Conservation (phyloP, 2,888 invertebrate genomes). For the Phyto melanocephala region DNA sequence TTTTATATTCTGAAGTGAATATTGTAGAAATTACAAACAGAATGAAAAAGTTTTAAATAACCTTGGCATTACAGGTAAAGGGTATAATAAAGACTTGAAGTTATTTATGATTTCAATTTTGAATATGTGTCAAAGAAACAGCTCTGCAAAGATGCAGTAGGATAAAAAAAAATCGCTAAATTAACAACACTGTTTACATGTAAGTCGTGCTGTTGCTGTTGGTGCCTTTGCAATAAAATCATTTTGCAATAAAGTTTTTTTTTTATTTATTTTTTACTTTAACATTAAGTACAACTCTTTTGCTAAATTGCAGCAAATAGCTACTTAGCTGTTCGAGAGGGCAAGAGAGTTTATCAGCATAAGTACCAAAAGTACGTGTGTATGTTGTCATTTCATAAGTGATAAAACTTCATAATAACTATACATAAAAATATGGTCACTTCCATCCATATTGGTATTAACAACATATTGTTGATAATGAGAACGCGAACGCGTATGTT, state of each 20-base stretch:
- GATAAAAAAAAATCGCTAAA: not conserved
- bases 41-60: no score
- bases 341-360: not conserved
- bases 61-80: no score
- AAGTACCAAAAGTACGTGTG: not conserved
- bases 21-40: no score
- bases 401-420: constrained; percentile 61
- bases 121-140: no score
- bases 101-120: no score
- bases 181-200: not conserved
- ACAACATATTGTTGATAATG: no score
- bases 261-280: not conserved
- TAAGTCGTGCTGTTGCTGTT: not conserved
- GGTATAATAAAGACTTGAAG: no score
- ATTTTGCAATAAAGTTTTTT: constrained; percentile 44
- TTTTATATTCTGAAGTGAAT: no score
- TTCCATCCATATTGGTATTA: no score
- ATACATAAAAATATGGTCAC: constrained; percentile 54
- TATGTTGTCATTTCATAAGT: constrained; percentile 45
- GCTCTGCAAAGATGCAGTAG: not conserved
- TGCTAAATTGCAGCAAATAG: constrained; percentile 4
- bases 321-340: not conserved
- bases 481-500: not conserved
- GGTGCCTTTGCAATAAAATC: not conserved
- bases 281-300: not conserved